These are phyloP conservation scores for Deladenus siricidicola DNA, from an alignment of 2,888 invertebrate species.

Conservation along the genomic window DNA sequence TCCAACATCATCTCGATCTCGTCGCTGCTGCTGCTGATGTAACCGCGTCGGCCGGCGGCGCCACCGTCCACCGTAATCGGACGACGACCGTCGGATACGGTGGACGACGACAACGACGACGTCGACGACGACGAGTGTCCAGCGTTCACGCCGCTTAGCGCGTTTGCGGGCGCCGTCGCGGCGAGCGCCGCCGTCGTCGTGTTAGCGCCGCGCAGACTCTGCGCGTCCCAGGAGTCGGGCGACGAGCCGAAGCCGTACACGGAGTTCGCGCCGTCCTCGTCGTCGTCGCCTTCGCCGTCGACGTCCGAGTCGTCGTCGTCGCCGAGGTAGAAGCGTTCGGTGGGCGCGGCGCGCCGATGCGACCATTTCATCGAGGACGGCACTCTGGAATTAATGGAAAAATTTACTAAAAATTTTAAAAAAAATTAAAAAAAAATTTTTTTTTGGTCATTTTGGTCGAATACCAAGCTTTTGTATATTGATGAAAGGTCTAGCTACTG, in stretches of 20 bases:
- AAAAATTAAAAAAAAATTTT: no score
- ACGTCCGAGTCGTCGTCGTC: neutral
- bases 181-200: no score
- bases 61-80: no score
- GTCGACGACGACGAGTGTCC: no score
- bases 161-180: no score
- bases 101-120: no score
- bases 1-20: neutral
- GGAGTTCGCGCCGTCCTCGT: neutral
- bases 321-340: conserved; percentile 5
- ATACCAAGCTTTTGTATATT: neutral
- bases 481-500: neutral
- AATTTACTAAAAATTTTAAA: no score
- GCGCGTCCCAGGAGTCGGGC: neutral
- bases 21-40: neutral
- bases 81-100: no score
- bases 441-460: neutral
- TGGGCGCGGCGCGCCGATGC: conserved; percentile 1
- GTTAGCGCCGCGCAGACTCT: neutral
- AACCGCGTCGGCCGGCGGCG: no score
- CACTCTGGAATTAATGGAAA: neutral
- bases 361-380: neutral
- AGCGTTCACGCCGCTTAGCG: no score
- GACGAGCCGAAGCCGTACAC: conserved; percentile 1
- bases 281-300: neutral